These are phyloP conservation scores for Cotesia chilonis DNA, from an alignment of 1,140 invertebrate species.

Conservation along the genomic window DNA sequence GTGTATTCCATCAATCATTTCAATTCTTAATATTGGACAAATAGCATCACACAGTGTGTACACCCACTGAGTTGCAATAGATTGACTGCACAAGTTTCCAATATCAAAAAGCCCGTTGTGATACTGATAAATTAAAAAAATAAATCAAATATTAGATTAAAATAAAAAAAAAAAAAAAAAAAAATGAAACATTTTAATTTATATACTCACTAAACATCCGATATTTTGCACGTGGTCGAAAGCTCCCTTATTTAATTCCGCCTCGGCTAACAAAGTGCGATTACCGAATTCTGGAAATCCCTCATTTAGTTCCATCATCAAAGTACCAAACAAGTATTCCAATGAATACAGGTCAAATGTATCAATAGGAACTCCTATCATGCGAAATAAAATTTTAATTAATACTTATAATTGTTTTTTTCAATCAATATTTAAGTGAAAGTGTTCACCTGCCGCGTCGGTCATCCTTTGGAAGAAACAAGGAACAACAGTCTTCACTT, in stretches of 20 bases:
- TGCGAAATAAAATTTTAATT: slow-evolving; percentile 4
- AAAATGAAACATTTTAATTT: slow-evolving; percentile 1
- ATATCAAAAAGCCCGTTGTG: slow-evolving; percentile 61
- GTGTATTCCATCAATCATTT: slow-evolving; percentile 62
- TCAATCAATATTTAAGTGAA: no score
- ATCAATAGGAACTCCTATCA: background rate
- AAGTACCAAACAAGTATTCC: slow-evolving; percentile 22
- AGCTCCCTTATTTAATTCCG: background rate
- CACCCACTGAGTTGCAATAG: slow-evolving; percentile 66
- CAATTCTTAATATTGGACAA: slow-evolving; percentile 62
- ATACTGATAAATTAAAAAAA: slow-evolving; percentile 54
- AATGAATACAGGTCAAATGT: slow-evolving; percentile 26
- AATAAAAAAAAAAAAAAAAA: no score
- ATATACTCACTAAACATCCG: slow-evolving; percentile 8
- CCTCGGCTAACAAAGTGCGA: background rate
- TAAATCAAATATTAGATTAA: no score
- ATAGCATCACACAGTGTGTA: slow-evolving; percentile 68
- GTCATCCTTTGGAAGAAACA: slow-evolving; percentile 61
- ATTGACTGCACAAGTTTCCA: slow-evolving; percentile 64
- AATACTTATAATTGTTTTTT: background rate
- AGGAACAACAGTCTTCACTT: slow-evolving; percentile 33
- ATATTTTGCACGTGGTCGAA: slow-evolving; percentile 2
- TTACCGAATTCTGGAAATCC: background rate
- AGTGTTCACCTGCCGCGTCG: slow-evolving; percentile 48
- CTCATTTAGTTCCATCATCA: background rate